These are phyloP conservation scores for Phyto melanocephala DNA, from an alignment of 2,888 invertebrate genomes.

Conservation along the genomic window DNA sequence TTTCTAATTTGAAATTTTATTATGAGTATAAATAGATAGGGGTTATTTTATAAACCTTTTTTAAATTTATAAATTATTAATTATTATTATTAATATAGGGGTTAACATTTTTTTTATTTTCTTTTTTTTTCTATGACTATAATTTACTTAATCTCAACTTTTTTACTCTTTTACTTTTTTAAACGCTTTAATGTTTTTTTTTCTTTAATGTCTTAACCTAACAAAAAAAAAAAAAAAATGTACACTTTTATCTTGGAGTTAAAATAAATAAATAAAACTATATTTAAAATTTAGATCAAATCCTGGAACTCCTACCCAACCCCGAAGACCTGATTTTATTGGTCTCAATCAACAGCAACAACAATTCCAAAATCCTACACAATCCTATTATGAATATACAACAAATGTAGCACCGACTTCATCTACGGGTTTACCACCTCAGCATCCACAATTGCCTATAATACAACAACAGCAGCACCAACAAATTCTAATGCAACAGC, in stretches of 20 bases:
- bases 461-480: constrained; percentile 77
- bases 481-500: constrained; percentile 70
- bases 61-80: no score
- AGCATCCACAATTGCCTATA: constrained; percentile 77
- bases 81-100: no score
- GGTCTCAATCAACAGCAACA: constrained; percentile 81
- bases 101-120: neutral
- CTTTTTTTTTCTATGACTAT: neutral
- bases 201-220: constrained; percentile 17
- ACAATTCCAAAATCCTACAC: constrained; percentile 74
- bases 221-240: constrained; percentile 1
- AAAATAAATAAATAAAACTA: neutral
- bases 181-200: constrained; percentile 29
- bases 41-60: no score
- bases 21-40: no score
- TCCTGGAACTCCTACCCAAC: constrained; percentile 94
- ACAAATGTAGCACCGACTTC: constrained; percentile 51
- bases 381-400: constrained; percentile 79
- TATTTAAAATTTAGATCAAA: constrained; percentile 85
- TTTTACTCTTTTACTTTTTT: neutral
- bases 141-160: neutral
- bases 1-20: no score
- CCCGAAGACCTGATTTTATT: constrained; percentile 92
- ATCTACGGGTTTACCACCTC: constrained; percentile 74
- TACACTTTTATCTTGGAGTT: neutral